Base-by-base conservation (phyloP, 2,797 vertebrate genomes). In the Odontamblyopus lacepedii region DNA sequence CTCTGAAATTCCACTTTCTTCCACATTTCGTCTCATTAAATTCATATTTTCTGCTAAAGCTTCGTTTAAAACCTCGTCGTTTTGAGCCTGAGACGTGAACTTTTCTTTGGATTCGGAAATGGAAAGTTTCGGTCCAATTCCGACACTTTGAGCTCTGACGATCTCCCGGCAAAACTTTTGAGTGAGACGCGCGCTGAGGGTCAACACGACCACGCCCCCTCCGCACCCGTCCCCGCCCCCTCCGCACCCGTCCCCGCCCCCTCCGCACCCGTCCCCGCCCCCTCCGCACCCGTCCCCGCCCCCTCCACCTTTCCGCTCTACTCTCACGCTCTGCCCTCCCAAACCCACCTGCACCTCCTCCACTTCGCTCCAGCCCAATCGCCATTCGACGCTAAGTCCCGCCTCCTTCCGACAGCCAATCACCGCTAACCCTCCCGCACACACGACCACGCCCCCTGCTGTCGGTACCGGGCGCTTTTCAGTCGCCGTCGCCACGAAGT, bases 321-420 rank as follows among this genome's bases (percentile, higher is more conserved):
- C 76, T 3, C 61, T 63, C 38, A 96, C 1, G 5, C 80, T 93
- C 76, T 96, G 95, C 8, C 94, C 95, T 18, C 90, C 94, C 81
- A 96, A 93, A 65, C 93, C 81, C 3, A 97, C 70, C 66, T 94
- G 89, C 77, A 96, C 88, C 60, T 93, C 84, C 73, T 74, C 81
- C 72, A 96, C 55, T 0, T 75, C 70, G 13, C 9, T 0, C 0
- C 95, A 53, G 19, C 87, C 79, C 1, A 94, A 74, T 57, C 73
- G 27, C 44, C 83, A 81, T 75, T 90, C 89, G 23, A 94, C 0
- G 11, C 0, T 56, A 64, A 94, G 0, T 0, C 76, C 6, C 32
- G 67, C 53, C 19, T 41, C 38, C 0, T 68, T 44, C 0, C 2
- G 15, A 67, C 30, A 59, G 0, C 56, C 51, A 70, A 63, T 26